Base-by-base conservation (phyloP, 2,888 invertebrate species). In the Megalurothrips usitatus region DNA sequence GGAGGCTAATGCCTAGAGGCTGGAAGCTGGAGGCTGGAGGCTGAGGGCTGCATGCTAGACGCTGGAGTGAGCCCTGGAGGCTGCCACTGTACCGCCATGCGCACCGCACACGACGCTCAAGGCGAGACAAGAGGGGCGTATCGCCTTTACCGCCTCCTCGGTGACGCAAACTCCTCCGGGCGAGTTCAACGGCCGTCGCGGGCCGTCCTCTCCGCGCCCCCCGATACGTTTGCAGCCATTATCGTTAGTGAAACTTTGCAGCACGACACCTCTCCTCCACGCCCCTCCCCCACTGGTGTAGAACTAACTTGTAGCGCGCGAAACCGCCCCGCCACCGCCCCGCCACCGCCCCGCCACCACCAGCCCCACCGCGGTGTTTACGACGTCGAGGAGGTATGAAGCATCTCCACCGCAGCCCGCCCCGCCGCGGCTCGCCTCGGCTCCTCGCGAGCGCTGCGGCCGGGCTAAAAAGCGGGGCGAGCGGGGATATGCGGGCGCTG, bases 181-280 rank as follows among this genome's bases (percentile, higher is more conserved):
- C 34, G 34, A 43, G 34, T 43, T 43, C 34, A 43, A 43, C 34
- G 34, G 52, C 52, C 52, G 14, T 52, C 52, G 1, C 52, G 52
- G 19, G 58, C 19, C 19, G 58, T 19, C 19, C 10, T 17, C 19
- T 19, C 68, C 68, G 68, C 68, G n/a, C 68, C 68, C 68, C n/a
- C n/a, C 58, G 58, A 58, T 58, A 58, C 68, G 68, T 75, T 26
- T 75, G 68, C 58, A 6, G 19, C 68, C 26, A 75, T 75, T 75
- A 75, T 75, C 68, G 68, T 75, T 75, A 75, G 68, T 12, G 58
- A 75, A 75, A 75, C 68, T 75, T 75, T 23, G 17, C 26, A 26
- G 68, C 68, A 26, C 12, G 26, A 2, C 68, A 12, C 68, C 26
- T 26, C 68, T 58, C 58, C 19, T 19, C 34, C 34, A 6, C 34